Conservation (phyloP, 1,140 invertebrate genomes). For the Lasaia peninsularis region DNA sequence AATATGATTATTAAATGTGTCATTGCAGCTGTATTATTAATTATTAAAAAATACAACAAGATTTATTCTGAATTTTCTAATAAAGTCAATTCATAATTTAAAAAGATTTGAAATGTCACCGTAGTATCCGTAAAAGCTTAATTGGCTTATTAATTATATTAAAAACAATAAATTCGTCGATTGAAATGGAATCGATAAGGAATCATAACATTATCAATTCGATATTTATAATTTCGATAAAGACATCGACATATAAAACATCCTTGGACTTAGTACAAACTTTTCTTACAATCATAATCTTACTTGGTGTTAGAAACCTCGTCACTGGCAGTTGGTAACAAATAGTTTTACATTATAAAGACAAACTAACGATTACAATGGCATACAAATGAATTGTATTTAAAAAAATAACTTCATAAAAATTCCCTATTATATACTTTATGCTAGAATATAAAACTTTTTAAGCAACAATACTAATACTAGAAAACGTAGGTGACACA, state of each 20-base stretch:
- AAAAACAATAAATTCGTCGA: constrained; percentile 4
- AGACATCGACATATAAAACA: constrained; percentile 17
- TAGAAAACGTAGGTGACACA: constrained; percentile 4
- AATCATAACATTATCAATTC: constrained; percentile 12
- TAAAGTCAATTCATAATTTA: not conserved
- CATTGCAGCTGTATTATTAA: no score
- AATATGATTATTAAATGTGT: not conserved
- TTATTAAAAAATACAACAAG: not conserved
- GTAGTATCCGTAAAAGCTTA: constrained; percentile 20
- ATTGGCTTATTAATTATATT: constrained; percentile 14
- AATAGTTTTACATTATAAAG: constrained; percentile 56
- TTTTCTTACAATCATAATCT: constrained; percentile 38
- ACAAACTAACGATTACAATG: constrained; percentile 51
- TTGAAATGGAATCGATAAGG: constrained; percentile 1
- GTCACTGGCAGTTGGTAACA: constrained; percentile 68
- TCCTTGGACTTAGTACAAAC: constrained; percentile 33
- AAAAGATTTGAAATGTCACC: not conserved
- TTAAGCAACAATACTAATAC: constrained; percentile 48
- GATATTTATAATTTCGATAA: constrained; percentile 25
- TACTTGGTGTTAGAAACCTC: constrained; percentile 67
- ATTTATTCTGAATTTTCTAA: not conserved
- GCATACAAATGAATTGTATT: constrained; percentile 46
- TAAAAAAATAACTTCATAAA: constrained; percentile 54
- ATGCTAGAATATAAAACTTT: constrained; percentile 45
- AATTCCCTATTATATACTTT: constrained; percentile 61